Conservation (phyloP, 2,888 invertebrate genomes). For the Nasonovia ribisnigri region DNA sequence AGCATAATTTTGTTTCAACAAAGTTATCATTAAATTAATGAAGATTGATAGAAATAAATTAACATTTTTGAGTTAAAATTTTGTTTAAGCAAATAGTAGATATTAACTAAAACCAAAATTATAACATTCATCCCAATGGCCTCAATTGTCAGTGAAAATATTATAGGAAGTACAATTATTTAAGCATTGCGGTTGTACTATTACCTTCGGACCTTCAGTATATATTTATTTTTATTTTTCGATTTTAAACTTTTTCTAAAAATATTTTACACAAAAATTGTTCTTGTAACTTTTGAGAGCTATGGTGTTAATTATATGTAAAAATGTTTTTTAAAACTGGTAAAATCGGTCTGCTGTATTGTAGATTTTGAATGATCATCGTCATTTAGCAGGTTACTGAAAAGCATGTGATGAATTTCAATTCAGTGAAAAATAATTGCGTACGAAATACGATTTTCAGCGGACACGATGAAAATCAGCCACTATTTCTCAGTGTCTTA, state of each 20-base stretch:
- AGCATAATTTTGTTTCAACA: not conserved
- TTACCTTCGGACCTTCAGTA: not conserved
- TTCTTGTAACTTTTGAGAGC: not conserved
- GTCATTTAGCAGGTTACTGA: not conserved
- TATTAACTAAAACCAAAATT: not conserved
- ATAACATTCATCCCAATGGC: not conserved
- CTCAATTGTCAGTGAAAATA: not conserved
- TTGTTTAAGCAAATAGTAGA: not conserved
- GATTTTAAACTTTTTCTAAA: not conserved
- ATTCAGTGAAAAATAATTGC: not conserved
- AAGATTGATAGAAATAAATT: not conserved
- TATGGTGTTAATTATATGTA: not conserved
- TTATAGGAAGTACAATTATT: not conserved
- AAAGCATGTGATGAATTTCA: not conserved
- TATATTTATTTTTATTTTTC: not conserved
- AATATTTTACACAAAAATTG: not conserved
- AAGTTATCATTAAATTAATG: not conserved
- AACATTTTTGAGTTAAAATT: not conserved
- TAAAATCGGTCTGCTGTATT: not conserved
- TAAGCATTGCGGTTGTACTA: not conserved
- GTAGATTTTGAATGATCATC: not conserved
- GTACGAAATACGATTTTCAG: not conserved
- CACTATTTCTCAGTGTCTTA: not conserved
- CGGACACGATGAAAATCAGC: not conserved
- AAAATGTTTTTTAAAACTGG: not conserved